These are phyloP conservation scores for Serrognathus titanus DNA, from an alignment of 2,888 invertebrate genomes.

Conservation along the genomic window DNA sequence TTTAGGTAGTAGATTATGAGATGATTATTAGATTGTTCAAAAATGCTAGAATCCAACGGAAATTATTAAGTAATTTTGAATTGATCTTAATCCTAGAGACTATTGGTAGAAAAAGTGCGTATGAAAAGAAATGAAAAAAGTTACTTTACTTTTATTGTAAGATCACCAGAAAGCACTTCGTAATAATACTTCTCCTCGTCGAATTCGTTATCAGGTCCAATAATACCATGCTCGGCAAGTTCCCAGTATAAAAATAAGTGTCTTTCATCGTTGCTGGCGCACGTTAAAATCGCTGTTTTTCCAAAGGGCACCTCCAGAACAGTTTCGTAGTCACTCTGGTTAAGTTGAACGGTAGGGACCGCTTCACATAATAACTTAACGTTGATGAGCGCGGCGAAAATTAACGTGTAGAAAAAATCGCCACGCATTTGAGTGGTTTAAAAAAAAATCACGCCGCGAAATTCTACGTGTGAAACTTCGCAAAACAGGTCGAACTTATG, in stretches of 20 bases:
- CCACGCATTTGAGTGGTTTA: background rate
- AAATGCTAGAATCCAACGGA: no score
- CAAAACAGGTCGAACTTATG: background rate
- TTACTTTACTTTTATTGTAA: constrained; percentile 59
- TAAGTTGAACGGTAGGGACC: background rate
- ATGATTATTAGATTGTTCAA: background rate
- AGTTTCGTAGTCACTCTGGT: background rate
- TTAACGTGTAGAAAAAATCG: background rate
- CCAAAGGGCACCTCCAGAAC: constrained; percentile 55
- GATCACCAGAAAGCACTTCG: constrained; percentile 64
- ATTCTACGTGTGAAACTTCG: background rate
- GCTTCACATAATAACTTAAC: background rate
- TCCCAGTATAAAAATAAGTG: constrained; percentile 70
- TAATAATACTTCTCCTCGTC: constrained; percentile 64
- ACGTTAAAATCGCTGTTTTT: constrained; percentile 57
- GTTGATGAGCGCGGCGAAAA: background rate
- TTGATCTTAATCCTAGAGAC: background rate
- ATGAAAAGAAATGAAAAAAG: no score
- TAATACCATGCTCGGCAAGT: constrained; percentile 52
- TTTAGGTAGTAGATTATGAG: background rate
- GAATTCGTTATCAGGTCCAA: constrained; percentile 61
- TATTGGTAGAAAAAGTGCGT: background rate
- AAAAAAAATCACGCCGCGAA: background rate
- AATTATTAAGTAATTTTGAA: background rate
- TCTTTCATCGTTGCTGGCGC: constrained; percentile 61